Conservation (phyloP, 2,113 vertebrate species). For the Perca flavescens region DNA sequence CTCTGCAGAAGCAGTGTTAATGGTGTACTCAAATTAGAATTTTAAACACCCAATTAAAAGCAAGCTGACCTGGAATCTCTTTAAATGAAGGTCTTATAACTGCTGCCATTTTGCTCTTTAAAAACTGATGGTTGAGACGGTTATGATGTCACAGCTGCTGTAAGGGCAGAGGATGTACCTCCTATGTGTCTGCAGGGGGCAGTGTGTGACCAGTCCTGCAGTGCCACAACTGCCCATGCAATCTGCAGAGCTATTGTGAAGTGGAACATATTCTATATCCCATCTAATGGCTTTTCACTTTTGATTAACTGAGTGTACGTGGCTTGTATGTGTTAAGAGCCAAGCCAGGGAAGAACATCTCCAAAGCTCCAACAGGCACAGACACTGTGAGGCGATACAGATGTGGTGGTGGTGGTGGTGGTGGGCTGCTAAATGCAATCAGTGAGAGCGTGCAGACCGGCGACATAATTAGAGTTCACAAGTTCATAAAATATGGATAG, state of each 20-base stretch:
- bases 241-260: conserved; percentile 39
- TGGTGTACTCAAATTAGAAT: conserved; percentile 12
- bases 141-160: neutral
- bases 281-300: conserved; percentile 71
- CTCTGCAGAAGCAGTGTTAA: neutral
- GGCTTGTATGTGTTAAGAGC: conserved; percentile 65
- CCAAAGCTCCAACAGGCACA: conserved; percentile 34
- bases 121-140: neutral
- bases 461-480: conserved; percentile 68
- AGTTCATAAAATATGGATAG: conserved; percentile 76
- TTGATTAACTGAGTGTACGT: conserved; percentile 60
- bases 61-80: conserved; percentile 18
- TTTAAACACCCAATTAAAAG: conserved; percentile 13
- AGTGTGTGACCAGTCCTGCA: conserved; percentile 51
- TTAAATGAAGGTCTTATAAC: neutral
- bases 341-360: conserved; percentile 46
- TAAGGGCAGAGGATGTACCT: conserved; percentile 11
- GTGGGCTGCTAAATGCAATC: conserved; percentile 56
- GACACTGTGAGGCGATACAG: conserved; percentile 19
- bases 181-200: conserved; percentile 66
- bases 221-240: conserved; percentile 4
- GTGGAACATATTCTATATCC: conserved; percentile 63
- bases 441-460: conserved; percentile 46
- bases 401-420: conserved; percentile 33
- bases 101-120: neutral